A percentile compares a stretch with the other conserved stretches of the same genome.
Conservation (phyloP, 2,113 vertebrate genomes). For the Onychostruthus taczanowskii region DNA sequence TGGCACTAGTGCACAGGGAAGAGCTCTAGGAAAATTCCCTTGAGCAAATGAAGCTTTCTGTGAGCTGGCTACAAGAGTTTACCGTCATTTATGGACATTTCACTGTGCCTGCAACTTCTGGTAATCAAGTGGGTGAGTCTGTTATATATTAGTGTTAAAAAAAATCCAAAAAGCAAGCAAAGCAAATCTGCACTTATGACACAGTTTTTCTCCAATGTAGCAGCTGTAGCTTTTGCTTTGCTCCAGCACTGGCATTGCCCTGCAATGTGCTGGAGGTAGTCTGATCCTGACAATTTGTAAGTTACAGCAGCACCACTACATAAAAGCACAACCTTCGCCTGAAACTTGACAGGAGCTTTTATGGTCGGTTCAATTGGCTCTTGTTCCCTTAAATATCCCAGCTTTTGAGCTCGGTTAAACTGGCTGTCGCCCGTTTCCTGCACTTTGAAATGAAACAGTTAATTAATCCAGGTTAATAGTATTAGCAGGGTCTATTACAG, state of each 20-base stretch:
- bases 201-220: not conserved
- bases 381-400: not conserved
- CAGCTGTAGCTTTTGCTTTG: not conserved
- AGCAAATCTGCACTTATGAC: not conserved
- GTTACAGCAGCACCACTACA: not conserved
- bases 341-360: not conserved
- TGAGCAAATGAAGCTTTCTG: not conserved
- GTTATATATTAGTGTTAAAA: not conserved
- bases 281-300: not conserved
- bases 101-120: not conserved
- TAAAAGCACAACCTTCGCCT: not conserved
- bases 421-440: not conserved
- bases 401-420: not conserved
- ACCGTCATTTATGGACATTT: not conserved
- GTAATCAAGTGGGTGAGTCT: not conserved
- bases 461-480: not conserved
- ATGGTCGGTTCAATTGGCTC: not conserved
- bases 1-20: not conserved
- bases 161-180: not conserved
- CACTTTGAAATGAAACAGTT: not conserved
- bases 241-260: rapidly evolving
- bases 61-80: rapidly evolving
- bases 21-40: not conserved
- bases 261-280: not conserved
- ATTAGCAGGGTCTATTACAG: not conserved